Percentiles rank a stretch among this genome's conserved stretches.
phyloP scores from a whole-genome alignment of 2,797 vertebrate species.

The Mus caroli region DNA sequence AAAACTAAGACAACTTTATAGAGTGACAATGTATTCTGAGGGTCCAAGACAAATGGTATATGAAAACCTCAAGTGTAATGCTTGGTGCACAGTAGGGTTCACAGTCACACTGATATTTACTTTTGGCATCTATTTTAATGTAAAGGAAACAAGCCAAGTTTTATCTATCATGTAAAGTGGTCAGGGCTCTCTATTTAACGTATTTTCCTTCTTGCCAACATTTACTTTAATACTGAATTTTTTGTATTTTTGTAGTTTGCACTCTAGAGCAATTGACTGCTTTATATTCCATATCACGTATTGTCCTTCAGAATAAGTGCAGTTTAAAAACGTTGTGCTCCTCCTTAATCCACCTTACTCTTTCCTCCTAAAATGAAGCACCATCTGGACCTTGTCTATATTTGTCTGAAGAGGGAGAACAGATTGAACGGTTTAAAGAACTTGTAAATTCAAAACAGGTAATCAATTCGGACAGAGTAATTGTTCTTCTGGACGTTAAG shows the following conservation, averaged over 20 bases:
- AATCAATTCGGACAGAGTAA: conserved; percentile 20
- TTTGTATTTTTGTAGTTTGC: conserved; percentile 4
- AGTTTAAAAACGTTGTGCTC: neutral
- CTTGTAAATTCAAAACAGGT: conserved; percentile 40
- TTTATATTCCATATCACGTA: neutral
- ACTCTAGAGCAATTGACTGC: neutral
- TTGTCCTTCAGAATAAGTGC: neutral
- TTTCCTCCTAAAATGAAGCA: neutral
- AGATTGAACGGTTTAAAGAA: conserved; percentile 29
- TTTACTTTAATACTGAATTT: conserved; percentile 28
- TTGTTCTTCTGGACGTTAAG: conserved; percentile 6
- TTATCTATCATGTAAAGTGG: conserved; percentile 10
- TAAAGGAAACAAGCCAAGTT: neutral
- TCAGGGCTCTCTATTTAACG: neutral
- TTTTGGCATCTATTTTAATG: conserved; percentile 22
- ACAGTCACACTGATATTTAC: neutral
- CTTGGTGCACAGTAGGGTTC: neutral
- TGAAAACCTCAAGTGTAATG: neutral
- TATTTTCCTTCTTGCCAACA: neutral
- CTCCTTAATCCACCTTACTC: neutral
- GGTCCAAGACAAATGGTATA: neutral
- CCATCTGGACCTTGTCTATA: neutral
- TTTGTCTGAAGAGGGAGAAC: neutral
- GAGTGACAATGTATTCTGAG: neutral
- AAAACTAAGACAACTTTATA: neutral